Conservation (phyloP, 2,888 invertebrate genomes). For the Netelia inedita region DNA sequence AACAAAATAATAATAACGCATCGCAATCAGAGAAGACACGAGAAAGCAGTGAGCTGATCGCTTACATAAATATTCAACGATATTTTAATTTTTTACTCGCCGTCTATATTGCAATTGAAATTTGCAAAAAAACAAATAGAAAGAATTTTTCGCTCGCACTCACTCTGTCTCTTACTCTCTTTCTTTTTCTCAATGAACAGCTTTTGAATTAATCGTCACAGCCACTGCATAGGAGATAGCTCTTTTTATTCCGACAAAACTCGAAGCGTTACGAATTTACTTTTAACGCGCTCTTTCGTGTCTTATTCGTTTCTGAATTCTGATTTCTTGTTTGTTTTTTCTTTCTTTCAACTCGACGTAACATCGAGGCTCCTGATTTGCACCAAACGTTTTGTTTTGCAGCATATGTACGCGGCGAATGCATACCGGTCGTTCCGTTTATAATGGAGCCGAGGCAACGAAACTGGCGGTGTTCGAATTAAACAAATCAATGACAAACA, state of each 20-base stretch:
- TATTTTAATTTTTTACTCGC: not conserved
- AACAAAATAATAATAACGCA: not conserved
- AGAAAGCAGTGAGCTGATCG: not conserved
- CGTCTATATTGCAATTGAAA: not conserved
- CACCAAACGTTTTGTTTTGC: slow-evolving; percentile 78
- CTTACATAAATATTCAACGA: slow-evolving; percentile 29
- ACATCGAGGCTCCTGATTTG: slow-evolving; percentile 74
- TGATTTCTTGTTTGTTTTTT: not conserved
- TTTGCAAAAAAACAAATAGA: not conserved
- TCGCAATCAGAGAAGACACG: slow-evolving; percentile 3
- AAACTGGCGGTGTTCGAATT: slow-evolving; percentile 52
- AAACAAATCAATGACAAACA: slow-evolving; percentile 4
- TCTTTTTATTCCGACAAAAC: not conserved
- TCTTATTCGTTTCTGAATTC: not conserved
- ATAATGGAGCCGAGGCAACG: slow-evolving; percentile 48
- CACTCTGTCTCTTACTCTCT: not conserved
- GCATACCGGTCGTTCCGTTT: slow-evolving; percentile 66
- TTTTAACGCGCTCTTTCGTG: not conserved
- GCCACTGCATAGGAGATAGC: slow-evolving; percentile 26
- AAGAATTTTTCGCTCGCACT: no score
- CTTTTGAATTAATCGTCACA: slow-evolving; percentile 2
- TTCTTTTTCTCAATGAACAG: not conserved
- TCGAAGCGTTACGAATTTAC: not conserved
- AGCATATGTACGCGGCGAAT: slow-evolving; percentile 76
- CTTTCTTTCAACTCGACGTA: not conserved